Evolutionary conservation across 1,140 invertebrate species (phyloP), one percentile per base, ranked within the genome.

Genomic region (Batillaria attramentaria): DNA sequence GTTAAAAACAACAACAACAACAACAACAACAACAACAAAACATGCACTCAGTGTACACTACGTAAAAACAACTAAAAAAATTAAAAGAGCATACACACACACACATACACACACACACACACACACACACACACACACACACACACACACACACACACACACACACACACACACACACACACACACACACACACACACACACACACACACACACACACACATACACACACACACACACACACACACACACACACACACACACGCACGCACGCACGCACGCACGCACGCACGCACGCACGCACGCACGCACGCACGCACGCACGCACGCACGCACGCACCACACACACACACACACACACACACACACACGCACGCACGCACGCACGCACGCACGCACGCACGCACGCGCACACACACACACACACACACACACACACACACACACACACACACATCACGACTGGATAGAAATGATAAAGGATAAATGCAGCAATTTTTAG

Each of bases 111-210:
- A 20, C 66, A 68, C 0, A 35, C 66, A 68, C 66, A 68, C 13
- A 68, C 18, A 68, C 20, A 4, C 10, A 0, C 66, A 68, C 4
- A 68, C 33, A 35, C n/a, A 68, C 16, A 28, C 6, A 3, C 28
- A 1, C 37, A 20, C 46, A 35, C 72, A 57, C 46, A 60, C 50
- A 54, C 72, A 74, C 31, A 35, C 33, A 74, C 72, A 74, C 5
- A 37, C 46, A 74, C 39, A 74, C 54, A 60, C 24, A 74, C 24
- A 50, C 50, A 57, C 46, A 54, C 35, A 18, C 46, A 60, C 72
- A 74, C 2, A 42, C 68, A 43, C 73, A 75, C 73, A 62, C 54
- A 75, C 50, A 75, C 10, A 8, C 8, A 75, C 50, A 37, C 35
- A 57, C 46, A 60, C 33, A 60, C 73, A 57, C 31, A 60, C 37